These are phyloP conservation scores for Edolisoma coerulescens DNA, from an alignment of 2,113 vertebrate genomes.

Conservation along the genomic window DNA sequence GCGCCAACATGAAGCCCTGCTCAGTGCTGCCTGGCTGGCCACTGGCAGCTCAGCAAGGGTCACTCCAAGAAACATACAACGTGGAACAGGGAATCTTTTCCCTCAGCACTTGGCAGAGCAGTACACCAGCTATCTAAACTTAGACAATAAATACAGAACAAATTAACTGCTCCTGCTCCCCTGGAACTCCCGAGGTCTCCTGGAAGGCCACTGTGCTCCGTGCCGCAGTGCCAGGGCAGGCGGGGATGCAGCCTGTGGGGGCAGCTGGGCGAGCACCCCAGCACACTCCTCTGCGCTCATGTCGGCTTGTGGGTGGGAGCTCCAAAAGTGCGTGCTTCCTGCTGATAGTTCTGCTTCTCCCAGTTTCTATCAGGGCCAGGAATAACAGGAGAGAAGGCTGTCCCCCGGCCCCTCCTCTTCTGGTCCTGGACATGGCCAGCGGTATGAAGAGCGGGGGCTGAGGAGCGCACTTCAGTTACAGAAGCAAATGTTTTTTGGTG, in stretches of 20 bases:
- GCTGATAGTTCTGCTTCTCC: background rate
- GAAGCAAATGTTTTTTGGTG: background rate
- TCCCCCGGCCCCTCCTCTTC: background rate
- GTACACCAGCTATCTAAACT: background rate
- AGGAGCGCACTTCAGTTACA: background rate
- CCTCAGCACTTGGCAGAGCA: background rate
- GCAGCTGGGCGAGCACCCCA: background rate
- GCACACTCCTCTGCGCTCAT: background rate
- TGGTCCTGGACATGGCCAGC: background rate
- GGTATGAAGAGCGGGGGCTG: background rate
- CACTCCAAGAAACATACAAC: background rate
- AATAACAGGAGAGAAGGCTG: background rate
- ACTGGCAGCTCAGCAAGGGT: background rate
- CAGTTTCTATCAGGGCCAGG: background rate
- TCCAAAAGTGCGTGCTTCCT: background rate
- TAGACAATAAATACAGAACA: background rate
- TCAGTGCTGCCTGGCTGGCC: background rate
- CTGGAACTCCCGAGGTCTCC: background rate
- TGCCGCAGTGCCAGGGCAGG: accelerated
- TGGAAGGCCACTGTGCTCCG: background rate
- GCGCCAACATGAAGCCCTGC: background rate
- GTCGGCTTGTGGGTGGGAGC: accelerated
- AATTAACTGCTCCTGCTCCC: background rate
- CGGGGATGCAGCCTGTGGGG: accelerated
- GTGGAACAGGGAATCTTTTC: background rate